Evolutionary conservation across 1,140 invertebrate genomes (phyloP).

Genomic region (Conopomorpha cramerella): DNA sequence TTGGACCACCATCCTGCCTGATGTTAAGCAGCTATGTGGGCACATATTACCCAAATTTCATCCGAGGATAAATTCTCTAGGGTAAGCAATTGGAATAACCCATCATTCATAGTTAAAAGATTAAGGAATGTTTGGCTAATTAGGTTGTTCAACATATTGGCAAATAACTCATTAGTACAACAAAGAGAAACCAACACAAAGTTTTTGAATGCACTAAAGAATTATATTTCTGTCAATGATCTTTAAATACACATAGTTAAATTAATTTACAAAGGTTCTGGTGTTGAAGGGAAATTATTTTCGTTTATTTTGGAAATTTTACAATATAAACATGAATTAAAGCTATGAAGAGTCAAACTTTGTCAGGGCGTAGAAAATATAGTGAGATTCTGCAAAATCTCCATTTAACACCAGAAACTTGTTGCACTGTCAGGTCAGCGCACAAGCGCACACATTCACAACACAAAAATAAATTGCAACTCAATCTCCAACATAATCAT

Average conservation of each 20-base stretch:
- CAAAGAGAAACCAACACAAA: no score
- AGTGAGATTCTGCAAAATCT: background rate
- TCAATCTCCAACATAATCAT: slow-evolving; percentile 20
- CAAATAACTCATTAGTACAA: no score
- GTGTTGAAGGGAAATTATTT: background rate
- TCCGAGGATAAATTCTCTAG: no score
- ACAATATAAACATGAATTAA: background rate
- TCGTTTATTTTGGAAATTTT: background rate
- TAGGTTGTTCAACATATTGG: no score
- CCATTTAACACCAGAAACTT: background rate
- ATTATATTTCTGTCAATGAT: slow-evolving; percentile 53
- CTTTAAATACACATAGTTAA: slow-evolving; percentile 16
- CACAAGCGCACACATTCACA: slow-evolving; percentile 13
- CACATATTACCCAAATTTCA: no score
- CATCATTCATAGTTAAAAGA: no score
- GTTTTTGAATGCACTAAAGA: slow-evolving; percentile 49
- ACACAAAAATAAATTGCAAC: slow-evolving; percentile 25
- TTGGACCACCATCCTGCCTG: no score
- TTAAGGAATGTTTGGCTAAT: no score
- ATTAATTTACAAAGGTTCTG: background rate
- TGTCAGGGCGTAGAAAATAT: no score
- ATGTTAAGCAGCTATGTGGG: no score
- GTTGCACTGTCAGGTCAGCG: no score
- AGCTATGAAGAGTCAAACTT: background rate
- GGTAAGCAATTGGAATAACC: no score